Evolutionary conservation across 92 coral and sea anemone genomes (phyloP), one percentile per base, ranked within the genome.

Genomic region (Muricea muricata): DNA sequence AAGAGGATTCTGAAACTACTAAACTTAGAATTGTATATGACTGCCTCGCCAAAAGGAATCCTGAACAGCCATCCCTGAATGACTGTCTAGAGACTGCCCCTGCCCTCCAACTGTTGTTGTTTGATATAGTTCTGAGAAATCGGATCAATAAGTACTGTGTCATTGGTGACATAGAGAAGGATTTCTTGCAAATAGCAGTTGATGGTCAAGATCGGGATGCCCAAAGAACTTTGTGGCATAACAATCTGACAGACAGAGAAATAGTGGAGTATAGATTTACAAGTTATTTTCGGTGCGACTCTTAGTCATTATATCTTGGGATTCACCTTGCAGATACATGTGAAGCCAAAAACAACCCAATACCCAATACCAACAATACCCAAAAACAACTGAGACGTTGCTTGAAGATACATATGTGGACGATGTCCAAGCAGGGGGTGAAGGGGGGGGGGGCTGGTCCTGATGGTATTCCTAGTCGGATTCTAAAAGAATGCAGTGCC

Each of bases 291-390:
- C 24, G 93, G 93, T 13, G 75, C 90, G 0, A 84, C 83, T 2
- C 87, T 89, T 3, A 86, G 91, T 31, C 95, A 91, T 0, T 89
- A 86, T 74, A 86, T 92, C 4, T 91, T 92, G 2, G 89, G 89
- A 52, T 85, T 85, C 14, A 89, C 91, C 0, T 84, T 92, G 0
- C 84, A 89, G 73, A 83, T 86, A 46, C 97, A 91, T 70, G 66
- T 88, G 21, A 26, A 23, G 28, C 78, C n/a, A n/a, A n/a, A n/a
- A n/a, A n/a, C n/a, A n/a, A n/a, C n/a, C n/a, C n/a, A n/a, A n/a
- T n/a, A n/a, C n/a, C n/a, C n/a, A n/a, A n/a, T n/a, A n/a, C n/a
- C n/a, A n/a, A n/a, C n/a, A n/a, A n/a, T n/a, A n/a, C n/a, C n/a
- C n/a, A n/a, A n/a, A n/a, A n/a, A n/a, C n/a, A n/a, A n/a, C n/a